phyloP scores from a whole-genome alignment of 2,797 vertebrate genomes.

The Salmo trutta region DNA sequence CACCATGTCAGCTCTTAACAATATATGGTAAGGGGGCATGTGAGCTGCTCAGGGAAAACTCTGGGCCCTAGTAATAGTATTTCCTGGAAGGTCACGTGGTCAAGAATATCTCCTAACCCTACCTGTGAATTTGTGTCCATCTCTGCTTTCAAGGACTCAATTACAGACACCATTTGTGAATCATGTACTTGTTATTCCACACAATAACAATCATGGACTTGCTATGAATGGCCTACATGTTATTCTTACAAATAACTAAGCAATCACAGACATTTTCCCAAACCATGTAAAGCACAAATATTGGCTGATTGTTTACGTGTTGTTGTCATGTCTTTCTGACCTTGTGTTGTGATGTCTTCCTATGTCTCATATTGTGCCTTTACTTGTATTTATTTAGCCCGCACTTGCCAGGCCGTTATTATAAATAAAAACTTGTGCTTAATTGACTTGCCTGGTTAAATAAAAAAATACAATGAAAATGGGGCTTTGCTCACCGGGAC shows the following conservation, averaged over 20 bases:
- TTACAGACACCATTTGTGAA: not conserved
- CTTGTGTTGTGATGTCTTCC: not conserved
- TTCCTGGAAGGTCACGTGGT: not conserved
- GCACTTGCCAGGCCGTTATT: not conserved
- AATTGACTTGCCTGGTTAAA: conserved; percentile 1
- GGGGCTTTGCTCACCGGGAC: conserved; percentile 75
- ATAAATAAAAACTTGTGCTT: not conserved
- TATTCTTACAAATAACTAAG: not conserved
- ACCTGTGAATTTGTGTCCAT: no score
- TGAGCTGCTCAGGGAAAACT: not conserved
- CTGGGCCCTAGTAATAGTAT: not conserved
- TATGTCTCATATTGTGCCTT: not conserved
- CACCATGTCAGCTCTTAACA: not conserved
- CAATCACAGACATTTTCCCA: not conserved
- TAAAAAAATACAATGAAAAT: not conserved
- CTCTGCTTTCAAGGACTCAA: not conserved
- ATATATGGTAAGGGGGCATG: not conserved
- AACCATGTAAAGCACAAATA: not conserved
- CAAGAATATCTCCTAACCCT: not conserved
- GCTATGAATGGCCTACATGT: not conserved
- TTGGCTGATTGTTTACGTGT: not conserved
- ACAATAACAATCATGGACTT: not conserved
- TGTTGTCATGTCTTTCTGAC: not conserved
- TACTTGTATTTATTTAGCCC: not conserved
- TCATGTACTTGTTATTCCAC: not conserved